phyloP scores from a whole-genome alignment of 2,113 vertebrate genomes.

The Microtus ochrogaster region DNA sequence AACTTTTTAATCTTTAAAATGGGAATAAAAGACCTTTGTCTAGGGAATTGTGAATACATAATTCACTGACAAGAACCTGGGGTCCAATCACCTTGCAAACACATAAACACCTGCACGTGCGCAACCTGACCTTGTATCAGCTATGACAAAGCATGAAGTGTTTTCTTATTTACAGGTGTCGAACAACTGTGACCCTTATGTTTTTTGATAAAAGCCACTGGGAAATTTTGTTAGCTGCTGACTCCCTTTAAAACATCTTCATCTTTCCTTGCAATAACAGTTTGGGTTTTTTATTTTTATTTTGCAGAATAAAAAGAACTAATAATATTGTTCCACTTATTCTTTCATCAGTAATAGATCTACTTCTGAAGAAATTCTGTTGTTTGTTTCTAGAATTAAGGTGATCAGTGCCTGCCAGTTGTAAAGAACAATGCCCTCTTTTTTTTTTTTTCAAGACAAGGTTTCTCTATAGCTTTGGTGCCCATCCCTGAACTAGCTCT shows the following conservation, averaged over 20 bases:
- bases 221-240: conserved; percentile 80
- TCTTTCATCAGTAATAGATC: conserved; percentile 48
- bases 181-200: conserved; percentile 63
- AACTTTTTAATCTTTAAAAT: neutral
- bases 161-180: conserved; percentile 55
- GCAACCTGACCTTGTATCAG: neutral
- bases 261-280: conserved; percentile 68
- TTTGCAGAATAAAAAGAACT: conserved; percentile 77
- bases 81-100: neutral
- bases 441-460: too few relatives aligned
- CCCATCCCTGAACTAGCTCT: too few relatives aligned
- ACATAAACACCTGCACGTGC: neutral
- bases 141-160: neutral
- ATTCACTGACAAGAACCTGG: neutral
- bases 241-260: conserved; percentile 83
- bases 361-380: conserved; percentile 10
- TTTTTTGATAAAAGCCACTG: conserved; percentile 74
- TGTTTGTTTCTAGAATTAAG: conserved; percentile 55
- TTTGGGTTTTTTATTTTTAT: neutral
- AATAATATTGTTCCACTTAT: conserved; percentile 16
- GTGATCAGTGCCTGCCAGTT: conserved; percentile 57
- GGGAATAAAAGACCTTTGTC: neutral
- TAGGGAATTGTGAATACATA: neutral
- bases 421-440: neutral
- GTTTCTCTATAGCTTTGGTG: too few relatives aligned